Evolutionary conservation across 2,113 vertebrate genomes (phyloP).

Genomic region (Kryptolebias marmoratus): DNA sequence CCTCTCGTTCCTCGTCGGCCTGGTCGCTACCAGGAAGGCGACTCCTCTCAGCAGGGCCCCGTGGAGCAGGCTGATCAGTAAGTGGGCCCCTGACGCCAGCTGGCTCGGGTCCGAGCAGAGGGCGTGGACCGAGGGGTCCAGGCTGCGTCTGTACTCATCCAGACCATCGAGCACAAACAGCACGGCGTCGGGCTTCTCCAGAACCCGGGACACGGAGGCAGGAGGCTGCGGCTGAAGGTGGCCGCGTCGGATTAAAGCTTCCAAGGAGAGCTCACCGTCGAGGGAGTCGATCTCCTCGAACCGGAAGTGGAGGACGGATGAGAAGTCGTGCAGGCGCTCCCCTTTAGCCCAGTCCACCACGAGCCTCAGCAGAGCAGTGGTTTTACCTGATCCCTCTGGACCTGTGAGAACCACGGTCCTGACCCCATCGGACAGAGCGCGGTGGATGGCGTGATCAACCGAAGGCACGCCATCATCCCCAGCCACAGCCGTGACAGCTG

Average conservation of each 20-base stretch:
- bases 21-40: slow-evolving; percentile 69
- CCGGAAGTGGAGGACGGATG: slow-evolving; percentile 67
- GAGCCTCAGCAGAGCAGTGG: slow-evolving; percentile 74
- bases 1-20: slow-evolving; percentile 18
- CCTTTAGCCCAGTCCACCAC: slow-evolving; percentile 71
- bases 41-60: slow-evolving; percentile 73
- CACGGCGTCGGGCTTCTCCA: slow-evolving; percentile 63
- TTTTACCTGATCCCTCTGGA: slow-evolving; percentile 79
- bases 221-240: slow-evolving; percentile 26
- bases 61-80: slow-evolving; percentile 75
- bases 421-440: slow-evolving; percentile 23
- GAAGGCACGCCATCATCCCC: background rate
- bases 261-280: slow-evolving; percentile 47
- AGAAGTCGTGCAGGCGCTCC: slow-evolving; percentile 60
- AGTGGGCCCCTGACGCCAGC: slow-evolving; percentile 31
- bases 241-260: slow-evolving; percentile 53
- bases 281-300: slow-evolving; percentile 54
- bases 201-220: slow-evolving; percentile 20
- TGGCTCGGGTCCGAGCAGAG: slow-evolving; percentile 51
- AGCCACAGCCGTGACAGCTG: slow-evolving; percentile 13
- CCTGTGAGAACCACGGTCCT: slow-evolving; percentile 65
- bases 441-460: slow-evolving; percentile 49
- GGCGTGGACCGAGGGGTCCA: slow-evolving; percentile 39
- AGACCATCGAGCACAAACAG: slow-evolving; percentile 81
- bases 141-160: slow-evolving; percentile 55